Conservation (phyloP, 2,113 vertebrate genomes). For the Bettongia penicillata region DNA sequence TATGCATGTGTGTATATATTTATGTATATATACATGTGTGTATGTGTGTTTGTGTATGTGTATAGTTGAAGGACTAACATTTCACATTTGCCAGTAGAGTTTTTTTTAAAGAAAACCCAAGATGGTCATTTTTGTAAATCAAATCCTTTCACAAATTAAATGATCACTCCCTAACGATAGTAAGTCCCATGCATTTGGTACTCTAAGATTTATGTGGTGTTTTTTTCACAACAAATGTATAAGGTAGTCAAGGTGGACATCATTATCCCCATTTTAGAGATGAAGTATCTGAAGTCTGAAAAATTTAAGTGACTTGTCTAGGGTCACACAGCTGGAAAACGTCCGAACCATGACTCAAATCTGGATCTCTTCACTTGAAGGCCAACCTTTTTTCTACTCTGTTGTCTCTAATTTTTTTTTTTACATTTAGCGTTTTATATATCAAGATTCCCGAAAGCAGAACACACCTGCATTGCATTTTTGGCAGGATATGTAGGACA, state of each 20-base stretch:
- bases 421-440: neutral
- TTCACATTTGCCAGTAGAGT: neutral
- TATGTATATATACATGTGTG: neutral
- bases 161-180: neutral
- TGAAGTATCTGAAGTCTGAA: neutral
- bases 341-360: neutral
- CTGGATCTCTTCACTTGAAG: neutral
- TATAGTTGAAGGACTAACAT: neutral
- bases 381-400: neutral
- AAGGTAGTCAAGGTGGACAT: neutral
- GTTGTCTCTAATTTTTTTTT: neutral
- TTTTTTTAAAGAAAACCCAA: neutral
- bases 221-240: neutral
- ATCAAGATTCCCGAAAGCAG: neutral
- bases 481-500: neutral
- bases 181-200: neutral
- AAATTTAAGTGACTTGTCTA: neutral
- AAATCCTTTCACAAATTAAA: neutral
- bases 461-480: neutral
- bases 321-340: neutral
- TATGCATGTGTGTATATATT: too few species aligned
- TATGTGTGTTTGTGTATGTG: neutral
- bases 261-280: neutral
- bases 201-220: neutral
- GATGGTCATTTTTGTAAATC: neutral